Evolutionary conservation across 2,888 invertebrate genomes (phyloP).

Genomic region (Theretra japonica): DNA sequence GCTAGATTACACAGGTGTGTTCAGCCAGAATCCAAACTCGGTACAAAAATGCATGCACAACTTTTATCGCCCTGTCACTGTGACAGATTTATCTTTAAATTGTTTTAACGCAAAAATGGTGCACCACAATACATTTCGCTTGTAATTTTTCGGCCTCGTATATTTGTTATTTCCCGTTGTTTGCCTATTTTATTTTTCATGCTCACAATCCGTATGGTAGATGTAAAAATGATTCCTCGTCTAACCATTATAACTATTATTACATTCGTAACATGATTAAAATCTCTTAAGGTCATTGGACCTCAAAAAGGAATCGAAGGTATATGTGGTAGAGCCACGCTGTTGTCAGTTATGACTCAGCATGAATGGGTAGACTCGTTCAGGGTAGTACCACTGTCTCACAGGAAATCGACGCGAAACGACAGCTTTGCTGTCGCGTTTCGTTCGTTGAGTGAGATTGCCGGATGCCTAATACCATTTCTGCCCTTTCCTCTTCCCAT

Average conservation of each 20-base stretch:
- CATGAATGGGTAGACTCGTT: no score
- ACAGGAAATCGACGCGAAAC: no score
- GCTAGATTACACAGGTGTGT: constrained; percentile 10
- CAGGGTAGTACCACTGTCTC: no score
- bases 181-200: not conserved
- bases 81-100: constrained; percentile 22
- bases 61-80: constrained; percentile 18
- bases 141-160: not conserved
- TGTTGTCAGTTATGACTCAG: no score
- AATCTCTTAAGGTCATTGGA: no score
- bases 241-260: not conserved
- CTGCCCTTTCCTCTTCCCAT: no score
- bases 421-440: no score
- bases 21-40: constrained; percentile 5
- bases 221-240: not conserved
- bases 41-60: constrained; percentile 10
- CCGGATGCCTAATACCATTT: no score
- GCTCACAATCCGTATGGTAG: not conserved
- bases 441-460: no score
- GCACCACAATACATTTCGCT: not conserved
- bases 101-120: constrained; percentile 13
- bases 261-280: no score
- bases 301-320: no score
- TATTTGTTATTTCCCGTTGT: not conserved
- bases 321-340: no score